These are phyloP conservation scores for Plestiodon gilberti DNA, from an alignment of 2,113 vertebrate species.

Conservation along the genomic window DNA sequence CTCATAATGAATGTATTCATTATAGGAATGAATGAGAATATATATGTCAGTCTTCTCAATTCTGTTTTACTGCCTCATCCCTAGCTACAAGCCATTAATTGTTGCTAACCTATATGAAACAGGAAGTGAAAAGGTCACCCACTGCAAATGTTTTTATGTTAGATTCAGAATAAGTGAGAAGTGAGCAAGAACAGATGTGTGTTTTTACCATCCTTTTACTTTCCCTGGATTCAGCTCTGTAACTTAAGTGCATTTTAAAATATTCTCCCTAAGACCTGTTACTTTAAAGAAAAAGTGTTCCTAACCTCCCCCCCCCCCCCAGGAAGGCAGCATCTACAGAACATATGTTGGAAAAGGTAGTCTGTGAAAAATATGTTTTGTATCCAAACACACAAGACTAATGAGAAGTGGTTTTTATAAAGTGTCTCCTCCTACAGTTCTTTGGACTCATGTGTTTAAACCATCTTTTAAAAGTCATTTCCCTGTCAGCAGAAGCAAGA, in stretches of 20 bases:
- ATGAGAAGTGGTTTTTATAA: constrained; percentile 46
- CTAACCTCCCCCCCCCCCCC: not conserved
- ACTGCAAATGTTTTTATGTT: constrained; percentile 1
- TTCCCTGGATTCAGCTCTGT: not conserved
- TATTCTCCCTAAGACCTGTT: not conserved
- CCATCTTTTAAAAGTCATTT: not conserved
- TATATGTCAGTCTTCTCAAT: not conserved
- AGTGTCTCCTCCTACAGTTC: not conserved
- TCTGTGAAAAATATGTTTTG: constrained; percentile 34
- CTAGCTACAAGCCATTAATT: not conserved
- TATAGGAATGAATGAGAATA: too few species aligned
- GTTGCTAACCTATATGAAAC: not conserved
- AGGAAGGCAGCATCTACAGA: not conserved
- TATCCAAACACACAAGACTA: constrained; percentile 23
- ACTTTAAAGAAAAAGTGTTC: constrained; percentile 31
- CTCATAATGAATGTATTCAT: too few species aligned
- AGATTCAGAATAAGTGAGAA: not conserved
- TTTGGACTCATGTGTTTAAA: not conserved
- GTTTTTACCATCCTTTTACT: constrained; percentile 22
- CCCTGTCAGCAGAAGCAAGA: not conserved
- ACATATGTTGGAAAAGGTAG: constrained; percentile 34
- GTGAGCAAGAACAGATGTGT: constrained; percentile 4
- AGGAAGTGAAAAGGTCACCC: not conserved
- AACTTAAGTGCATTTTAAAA: constrained; percentile 24
- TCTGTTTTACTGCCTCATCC: not conserved